Conservation (phyloP, 2,888 invertebrate genomes). For the Amiota communis region DNA sequence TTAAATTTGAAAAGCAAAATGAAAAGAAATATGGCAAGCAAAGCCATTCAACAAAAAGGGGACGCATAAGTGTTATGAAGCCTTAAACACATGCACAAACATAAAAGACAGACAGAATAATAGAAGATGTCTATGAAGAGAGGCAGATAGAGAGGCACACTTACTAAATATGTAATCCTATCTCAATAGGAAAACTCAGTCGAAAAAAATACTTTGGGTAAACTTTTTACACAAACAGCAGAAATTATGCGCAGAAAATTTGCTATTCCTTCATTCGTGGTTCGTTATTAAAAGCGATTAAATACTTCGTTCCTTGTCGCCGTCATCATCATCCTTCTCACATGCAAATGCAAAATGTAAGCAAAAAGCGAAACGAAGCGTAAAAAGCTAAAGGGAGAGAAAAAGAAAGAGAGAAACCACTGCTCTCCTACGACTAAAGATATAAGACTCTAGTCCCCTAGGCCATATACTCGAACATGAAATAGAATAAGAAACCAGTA, state of each 20-base stretch:
- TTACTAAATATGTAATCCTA: conserved; percentile 39
- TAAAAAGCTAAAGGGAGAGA: too few species aligned
- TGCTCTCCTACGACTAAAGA: background rate
- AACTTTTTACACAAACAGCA: conserved; percentile 51
- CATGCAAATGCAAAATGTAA: conserved; percentile 49
- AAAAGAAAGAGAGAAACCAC: conserved; percentile 1
- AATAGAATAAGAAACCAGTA: too few species aligned
- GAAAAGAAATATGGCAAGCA: too few species aligned
- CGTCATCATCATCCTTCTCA: conserved; percentile 16
- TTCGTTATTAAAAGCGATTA: conserved; percentile 58
- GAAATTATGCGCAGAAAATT: conserved; percentile 45
- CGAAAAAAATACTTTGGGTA: conserved; percentile 47
- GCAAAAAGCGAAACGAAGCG: conserved; percentile 36
- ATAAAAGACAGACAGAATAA: too few species aligned
- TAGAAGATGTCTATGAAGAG: too few species aligned
- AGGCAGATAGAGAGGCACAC: too few species aligned
- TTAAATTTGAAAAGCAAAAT: conserved; percentile 44
- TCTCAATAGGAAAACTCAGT: conserved; percentile 47
- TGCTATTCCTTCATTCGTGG: background rate
- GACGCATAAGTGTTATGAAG: too few species aligned
- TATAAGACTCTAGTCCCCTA: too few species aligned
- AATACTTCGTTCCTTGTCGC: conserved; percentile 56
- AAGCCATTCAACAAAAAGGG: too few species aligned
- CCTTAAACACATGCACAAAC: too few species aligned
- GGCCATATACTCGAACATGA: too few species aligned